phyloP scores from a whole-genome alignment of 2,888 invertebrate genomes.

The Synanthedon tipuliformis region DNA sequence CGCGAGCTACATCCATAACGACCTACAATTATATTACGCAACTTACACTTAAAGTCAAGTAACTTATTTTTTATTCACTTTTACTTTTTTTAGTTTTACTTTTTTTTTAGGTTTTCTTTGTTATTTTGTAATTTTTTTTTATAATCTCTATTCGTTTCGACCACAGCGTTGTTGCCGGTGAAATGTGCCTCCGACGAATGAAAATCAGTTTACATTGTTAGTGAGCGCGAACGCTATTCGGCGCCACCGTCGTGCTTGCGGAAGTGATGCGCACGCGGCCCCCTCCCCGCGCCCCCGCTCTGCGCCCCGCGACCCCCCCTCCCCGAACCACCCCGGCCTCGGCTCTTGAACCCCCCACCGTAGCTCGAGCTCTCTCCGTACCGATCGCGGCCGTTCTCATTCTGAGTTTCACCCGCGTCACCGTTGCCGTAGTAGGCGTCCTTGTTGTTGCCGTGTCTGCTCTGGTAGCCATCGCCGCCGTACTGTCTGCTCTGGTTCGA shows the following conservation, averaged over 20 bases:
- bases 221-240: not conserved
- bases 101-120: constrained; percentile 60
- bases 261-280: constrained; percentile 11
- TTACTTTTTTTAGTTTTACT: constrained; percentile 67
- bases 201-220: constrained; percentile 50
- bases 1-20: constrained; percentile 44
- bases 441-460: constrained; percentile 38
- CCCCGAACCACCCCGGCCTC: constrained; percentile 43
- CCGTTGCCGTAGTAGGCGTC: constrained; percentile 55
- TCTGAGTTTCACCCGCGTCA: constrained; percentile 48
- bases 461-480: constrained; percentile 39
- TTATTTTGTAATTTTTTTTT: constrained; percentile 45
- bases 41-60: constrained; percentile 69
- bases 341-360: constrained; percentile 68
- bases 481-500: constrained; percentile 40
- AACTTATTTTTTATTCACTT: constrained; percentile 69
- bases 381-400: constrained; percentile 59
- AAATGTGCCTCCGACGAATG: constrained; percentile 76
- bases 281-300: constrained; percentile 11
- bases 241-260: not conserved
- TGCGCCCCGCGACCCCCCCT: constrained; percentile 33
- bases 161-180: constrained; percentile 76
- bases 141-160: constrained; percentile 65
- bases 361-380: constrained; percentile 59
- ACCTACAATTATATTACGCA: constrained; percentile 64